These are phyloP conservation scores for Artemia sinica DNA, from an alignment of 2,888 invertebrate genomes.

Conservation along the genomic window DNA sequence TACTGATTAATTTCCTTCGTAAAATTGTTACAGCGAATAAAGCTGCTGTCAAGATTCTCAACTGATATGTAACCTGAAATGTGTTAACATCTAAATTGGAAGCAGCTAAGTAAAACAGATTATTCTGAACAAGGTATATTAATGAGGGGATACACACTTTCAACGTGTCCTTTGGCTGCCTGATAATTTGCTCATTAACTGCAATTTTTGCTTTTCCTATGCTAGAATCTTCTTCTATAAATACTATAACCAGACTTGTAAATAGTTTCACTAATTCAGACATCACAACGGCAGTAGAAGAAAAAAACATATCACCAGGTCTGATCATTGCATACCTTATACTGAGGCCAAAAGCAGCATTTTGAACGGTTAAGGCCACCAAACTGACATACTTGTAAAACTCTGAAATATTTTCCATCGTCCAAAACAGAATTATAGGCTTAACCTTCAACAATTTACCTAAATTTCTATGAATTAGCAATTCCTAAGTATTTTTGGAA, in stretches of 20 bases:
- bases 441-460: no score
- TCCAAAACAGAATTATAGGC: no score
- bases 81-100: constrained; percentile 97
- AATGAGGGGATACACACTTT: constrained; percentile 88
- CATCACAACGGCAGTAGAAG: constrained; percentile 58
- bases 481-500: no score
- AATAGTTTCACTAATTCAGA: constrained; percentile 71
- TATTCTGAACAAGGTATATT: constrained; percentile 89
- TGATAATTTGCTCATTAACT: constrained; percentile 52
- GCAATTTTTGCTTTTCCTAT: constrained; percentile 42
- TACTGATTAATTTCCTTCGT: constrained; percentile 48
- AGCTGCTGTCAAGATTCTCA: constrained; percentile 91
- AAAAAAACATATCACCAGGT: constrained; percentile 48
- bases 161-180: constrained; percentile 65
- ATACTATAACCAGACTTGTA: constrained; percentile 62
- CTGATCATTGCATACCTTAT: constrained; percentile 89
- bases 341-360: constrained; percentile 83
- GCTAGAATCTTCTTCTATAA: constrained; percentile 50
- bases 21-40: constrained; percentile 82
- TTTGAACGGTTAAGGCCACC: constrained; percentile 80
- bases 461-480: no score
- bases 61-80: constrained; percentile 93
- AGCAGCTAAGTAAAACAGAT: constrained; percentile 85
- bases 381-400: constrained; percentile 66
- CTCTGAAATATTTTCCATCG: no score